Evolutionary conservation across 1,140 invertebrate genomes (phyloP), one percentile per base, ranked within the genome.

Genomic region (Argopecten irradians): DNA sequence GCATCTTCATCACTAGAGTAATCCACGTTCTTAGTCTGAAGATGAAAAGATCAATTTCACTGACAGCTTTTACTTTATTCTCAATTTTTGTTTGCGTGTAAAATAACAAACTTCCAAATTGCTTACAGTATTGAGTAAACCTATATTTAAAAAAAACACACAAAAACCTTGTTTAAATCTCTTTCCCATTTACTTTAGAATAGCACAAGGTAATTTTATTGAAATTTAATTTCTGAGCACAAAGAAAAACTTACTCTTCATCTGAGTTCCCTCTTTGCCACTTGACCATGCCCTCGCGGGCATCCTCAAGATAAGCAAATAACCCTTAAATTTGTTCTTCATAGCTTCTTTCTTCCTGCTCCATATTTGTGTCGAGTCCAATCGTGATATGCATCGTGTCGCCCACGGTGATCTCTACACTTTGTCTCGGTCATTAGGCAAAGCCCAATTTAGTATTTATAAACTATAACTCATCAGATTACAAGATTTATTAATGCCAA

Each of bases 261-360:
- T 92, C 92, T 19, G 93, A 93, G 13, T 97, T 96, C 33, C 96
- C 94, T 88, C 97, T 97, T n/a, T n/a, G n/a, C 13, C 91, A 86
- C 9, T 92, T 35, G 36, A 91, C 89, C 85, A 97, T 96, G 22
- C 97, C 98, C 95, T 98, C 98, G n/a, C n/a, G n/a, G n/a, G n/a
- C n/a, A n/a, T n/a, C n/a, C n/a, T n/a, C n/a, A n/a, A n/a, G n/a
- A n/a, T n/a, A 87, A 97, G 98, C n/a, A 98, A 94, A 83, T 98
- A 98, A 91, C 97, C 97, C 95, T 98, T 97, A 91, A 97, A 97
- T 92, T 97, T 97, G 93, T n/a, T 97, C 97, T 90, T 94, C 95
- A 34, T 87, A 83, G n/a, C n/a, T n/a, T n/a, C n/a, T 39, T 90
- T 88, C 16, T 85, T 89, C 3, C 87, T 89, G 46, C 88, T 88